phyloP scores from a whole-genome alignment of 2,113 vertebrate genomes.

The Mobula birostris region DNA sequence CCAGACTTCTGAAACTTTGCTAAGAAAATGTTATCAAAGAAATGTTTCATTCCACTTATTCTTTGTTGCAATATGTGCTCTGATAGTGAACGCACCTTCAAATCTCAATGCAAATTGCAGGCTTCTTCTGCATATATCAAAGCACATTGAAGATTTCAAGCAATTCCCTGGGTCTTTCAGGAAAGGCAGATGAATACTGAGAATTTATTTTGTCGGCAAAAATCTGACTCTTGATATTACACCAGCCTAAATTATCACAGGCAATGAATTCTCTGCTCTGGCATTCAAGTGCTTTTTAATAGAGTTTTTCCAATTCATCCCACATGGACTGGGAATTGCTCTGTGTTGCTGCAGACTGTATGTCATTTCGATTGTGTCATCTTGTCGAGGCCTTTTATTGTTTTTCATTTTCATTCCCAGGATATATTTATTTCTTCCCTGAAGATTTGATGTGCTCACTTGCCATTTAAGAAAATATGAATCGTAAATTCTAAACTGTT shows the following conservation, averaged over 20 bases:
- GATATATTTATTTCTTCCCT: conserved; percentile 5
- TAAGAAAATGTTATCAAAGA: neutral
- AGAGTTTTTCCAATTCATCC: conserved; percentile 93
- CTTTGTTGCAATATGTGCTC: neutral
- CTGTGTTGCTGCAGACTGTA: conserved; percentile 79
- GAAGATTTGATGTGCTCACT: conserved; percentile 14
- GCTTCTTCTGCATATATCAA: neutral
- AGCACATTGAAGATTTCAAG: neutral
- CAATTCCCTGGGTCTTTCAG: conserved; percentile 24
- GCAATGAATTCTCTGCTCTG: conserved; percentile 88
- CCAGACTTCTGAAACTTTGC: neutral
- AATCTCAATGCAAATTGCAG: neutral
- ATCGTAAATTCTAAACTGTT: conserved; percentile 25
- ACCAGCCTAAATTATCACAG: conserved; percentile 90
- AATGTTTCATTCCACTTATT: neutral
- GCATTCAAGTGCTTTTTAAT: conserved; percentile 89
- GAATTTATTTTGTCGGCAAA: conserved; percentile 83
- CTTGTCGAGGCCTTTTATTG: conserved; percentile 60
- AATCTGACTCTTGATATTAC: conserved; percentile 84
- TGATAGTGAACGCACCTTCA: neutral
- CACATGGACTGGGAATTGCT: conserved; percentile 77
- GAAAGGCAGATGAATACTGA: conserved; percentile 44
- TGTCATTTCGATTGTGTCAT: conserved; percentile 87
- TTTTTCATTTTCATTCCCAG: conserved; percentile 28
- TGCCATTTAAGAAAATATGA: conserved; percentile 28